Evolutionary conservation across 2,113 vertebrate species (phyloP).

Genomic region (Carettochelys insculpta): DNA sequence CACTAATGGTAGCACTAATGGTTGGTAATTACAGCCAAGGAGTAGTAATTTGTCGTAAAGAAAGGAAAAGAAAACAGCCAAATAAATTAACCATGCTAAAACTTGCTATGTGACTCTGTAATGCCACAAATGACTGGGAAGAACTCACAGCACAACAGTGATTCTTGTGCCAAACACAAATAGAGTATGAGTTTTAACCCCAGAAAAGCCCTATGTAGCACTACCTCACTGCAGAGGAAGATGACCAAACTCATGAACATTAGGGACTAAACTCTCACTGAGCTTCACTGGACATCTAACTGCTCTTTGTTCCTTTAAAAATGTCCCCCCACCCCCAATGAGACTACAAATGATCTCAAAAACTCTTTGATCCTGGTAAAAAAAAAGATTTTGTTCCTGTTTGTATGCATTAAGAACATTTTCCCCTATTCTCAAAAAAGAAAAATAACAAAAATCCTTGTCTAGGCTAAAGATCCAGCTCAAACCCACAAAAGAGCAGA

Average conservation of each 20-base stretch:
- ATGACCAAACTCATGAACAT: neutral
- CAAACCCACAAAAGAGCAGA: neutral
- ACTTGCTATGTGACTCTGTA: neutral
- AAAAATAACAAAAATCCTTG: accelerated
- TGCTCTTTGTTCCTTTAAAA: accelerated
- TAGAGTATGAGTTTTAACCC: neutral
- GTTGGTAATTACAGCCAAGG: slow-evolving; percentile 29
- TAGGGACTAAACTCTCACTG: too few relatives aligned
- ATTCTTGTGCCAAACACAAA: neutral
- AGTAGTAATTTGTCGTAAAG: slow-evolving; percentile 41
- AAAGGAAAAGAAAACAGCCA: neutral
- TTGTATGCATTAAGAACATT: neutral
- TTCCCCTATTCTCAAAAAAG: neutral
- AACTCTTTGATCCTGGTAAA: accelerated
- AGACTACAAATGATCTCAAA: neutral
- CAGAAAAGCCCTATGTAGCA: neutral
- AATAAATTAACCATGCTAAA: neutral
- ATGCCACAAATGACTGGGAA: neutral
- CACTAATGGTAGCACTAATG: slow-evolving; percentile 19
- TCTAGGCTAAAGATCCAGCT: neutral
- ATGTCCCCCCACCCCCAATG: too few relatives aligned
- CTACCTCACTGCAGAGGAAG: neutral
- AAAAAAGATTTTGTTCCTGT: neutral
- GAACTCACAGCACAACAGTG: neutral
- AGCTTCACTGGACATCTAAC: accelerated